Conservation (phyloP, 2,888 invertebrate genomes). For the Eretmocerus hayati region DNA sequence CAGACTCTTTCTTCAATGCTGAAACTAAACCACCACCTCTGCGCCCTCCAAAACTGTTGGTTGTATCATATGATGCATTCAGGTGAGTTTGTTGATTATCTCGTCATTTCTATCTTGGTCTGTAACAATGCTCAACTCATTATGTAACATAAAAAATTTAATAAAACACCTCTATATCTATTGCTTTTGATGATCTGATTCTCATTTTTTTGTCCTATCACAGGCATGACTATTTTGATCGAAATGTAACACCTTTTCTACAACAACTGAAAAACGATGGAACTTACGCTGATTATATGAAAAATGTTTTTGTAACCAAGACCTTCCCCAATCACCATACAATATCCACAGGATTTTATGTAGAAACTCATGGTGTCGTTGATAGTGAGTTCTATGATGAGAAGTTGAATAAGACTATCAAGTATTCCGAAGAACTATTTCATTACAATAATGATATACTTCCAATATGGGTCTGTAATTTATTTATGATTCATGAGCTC, state of each 20-base stretch:
- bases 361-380: constrained; percentile 63
- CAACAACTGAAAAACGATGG: constrained; percentile 52
- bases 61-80: constrained; percentile 67
- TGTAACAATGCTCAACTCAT: too few relatives aligned
- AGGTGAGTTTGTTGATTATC: constrained; percentile 32
- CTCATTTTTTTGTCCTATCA: too few relatives aligned
- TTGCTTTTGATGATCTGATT: too few relatives aligned
- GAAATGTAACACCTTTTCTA: constrained; percentile 55
- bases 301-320: constrained; percentile 61
- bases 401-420: constrained; percentile 33
- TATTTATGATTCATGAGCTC: too few relatives aligned
- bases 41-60: constrained; percentile 50
- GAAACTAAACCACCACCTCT: constrained; percentile 34
- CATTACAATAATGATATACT: constrained; percentile 51
- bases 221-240: constrained; percentile 58
- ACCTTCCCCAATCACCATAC: constrained; percentile 71
- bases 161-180: too few relatives aligned
- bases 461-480: constrained; percentile 54
- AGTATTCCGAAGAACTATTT: constrained; percentile 48
- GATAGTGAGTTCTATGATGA: constrained; percentile 58
- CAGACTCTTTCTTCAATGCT: too few relatives aligned
- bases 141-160: too few relatives aligned
- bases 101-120: neutral
- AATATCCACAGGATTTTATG: constrained; percentile 62
- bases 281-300: constrained; percentile 53